Conservation (phyloP, 2,113 vertebrate genomes). For the Pelvicachromis taeniatus region DNA sequence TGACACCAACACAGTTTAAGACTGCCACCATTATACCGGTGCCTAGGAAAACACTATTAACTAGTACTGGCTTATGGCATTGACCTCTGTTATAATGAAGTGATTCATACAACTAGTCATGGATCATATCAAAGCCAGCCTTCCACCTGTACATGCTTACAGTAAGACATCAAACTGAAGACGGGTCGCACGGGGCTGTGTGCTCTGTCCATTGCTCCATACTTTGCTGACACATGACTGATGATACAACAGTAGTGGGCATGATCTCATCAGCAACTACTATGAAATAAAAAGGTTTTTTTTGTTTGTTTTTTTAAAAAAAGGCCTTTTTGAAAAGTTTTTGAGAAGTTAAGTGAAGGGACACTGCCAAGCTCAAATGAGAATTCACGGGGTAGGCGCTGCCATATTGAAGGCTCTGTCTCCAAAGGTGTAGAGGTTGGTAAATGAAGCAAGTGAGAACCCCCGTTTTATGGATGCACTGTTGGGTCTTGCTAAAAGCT, state of each 20-base stretch:
- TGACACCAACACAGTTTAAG: too few relatives aligned
- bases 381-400: not conserved
- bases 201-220: not conserved
- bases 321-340: not conserved
- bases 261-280: not conserved
- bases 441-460: not conserved
- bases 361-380: not conserved
- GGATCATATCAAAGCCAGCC: not conserved
- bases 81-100: not conserved
- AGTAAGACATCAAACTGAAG: not conserved
- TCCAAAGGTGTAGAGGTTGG: not conserved
- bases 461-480: not conserved
- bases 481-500: not conserved
- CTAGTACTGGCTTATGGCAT: not conserved
- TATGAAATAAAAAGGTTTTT: too few relatives aligned
- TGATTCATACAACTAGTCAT: not conserved
- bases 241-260: not conserved
- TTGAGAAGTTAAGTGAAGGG: not conserved
- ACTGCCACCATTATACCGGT: too few relatives aligned
- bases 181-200: not conserved
- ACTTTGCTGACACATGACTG: not conserved
- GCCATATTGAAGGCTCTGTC: not conserved
- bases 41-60: too few relatives aligned
- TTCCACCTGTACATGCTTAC: not conserved
- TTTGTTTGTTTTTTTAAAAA: too few relatives aligned